Evolutionary conservation across 1,140 invertebrate genomes (phyloP).

Genomic region (Leptinotarsa undecemlineata): DNA sequence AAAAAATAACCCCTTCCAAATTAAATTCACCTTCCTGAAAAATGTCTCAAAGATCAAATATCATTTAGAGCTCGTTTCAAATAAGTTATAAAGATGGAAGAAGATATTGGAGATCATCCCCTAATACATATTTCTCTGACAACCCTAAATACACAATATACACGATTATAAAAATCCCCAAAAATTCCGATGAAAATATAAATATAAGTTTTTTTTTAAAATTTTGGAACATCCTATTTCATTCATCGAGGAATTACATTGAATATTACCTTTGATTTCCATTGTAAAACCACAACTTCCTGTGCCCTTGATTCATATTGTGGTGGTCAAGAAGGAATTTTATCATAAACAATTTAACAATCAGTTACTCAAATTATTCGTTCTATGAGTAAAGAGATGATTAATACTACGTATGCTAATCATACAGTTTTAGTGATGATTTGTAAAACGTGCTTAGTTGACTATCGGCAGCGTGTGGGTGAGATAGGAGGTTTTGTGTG

Average conservation of each 20-base stretch:
- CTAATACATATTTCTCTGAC: too few relatives aligned
- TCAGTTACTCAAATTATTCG: neutral
- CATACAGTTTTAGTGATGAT: neutral
- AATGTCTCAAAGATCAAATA: too few relatives aligned
- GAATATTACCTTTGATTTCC: neutral
- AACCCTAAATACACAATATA: too few relatives aligned
- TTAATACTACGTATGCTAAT: constrained; percentile 3
- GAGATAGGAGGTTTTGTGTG: neutral
- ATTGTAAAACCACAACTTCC: constrained; percentile 4
- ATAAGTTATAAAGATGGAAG: too few relatives aligned
- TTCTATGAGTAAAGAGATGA: neutral
- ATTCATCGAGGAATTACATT: neutral
- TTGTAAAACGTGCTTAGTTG: constrained; percentile 1
- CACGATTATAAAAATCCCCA: too few relatives aligned
- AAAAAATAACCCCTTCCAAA: too few relatives aligned
- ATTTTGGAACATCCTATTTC: neutral
- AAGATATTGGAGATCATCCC: too few relatives aligned
- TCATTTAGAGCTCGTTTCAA: too few relatives aligned
- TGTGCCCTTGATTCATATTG: neutral
- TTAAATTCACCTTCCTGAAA: too few relatives aligned
- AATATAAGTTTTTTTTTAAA: too few relatives aligned
- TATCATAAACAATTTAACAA: neutral
- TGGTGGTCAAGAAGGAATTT: neutral
- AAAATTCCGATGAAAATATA: too few relatives aligned
- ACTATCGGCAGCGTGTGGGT: neutral